Evolutionary conservation across 2,797 vertebrate species (phyloP).

Genomic region (Argyrosomus regius): DNA sequence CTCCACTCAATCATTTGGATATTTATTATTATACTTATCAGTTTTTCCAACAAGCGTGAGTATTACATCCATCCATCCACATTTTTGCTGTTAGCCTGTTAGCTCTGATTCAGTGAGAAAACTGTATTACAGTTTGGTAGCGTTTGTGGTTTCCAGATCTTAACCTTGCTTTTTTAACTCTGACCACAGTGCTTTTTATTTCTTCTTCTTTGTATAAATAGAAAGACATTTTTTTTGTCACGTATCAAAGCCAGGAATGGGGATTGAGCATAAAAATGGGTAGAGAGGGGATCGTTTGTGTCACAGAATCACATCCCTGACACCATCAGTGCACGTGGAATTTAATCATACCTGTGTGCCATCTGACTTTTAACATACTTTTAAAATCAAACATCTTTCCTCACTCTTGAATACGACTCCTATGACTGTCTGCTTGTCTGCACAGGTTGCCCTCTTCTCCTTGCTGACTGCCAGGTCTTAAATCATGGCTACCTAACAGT

Average conservation of each 20-base stretch:
- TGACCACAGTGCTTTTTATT: not conserved
- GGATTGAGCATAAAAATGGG: not conserved
- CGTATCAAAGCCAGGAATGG: not conserved
- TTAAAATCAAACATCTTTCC: not conserved
- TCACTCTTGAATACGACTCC: not conserved
- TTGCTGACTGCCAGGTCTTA: not conserved
- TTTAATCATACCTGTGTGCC: not conserved
- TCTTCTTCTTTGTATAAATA: not conserved
- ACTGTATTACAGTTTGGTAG: not conserved
- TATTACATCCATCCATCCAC: conserved; percentile 10
- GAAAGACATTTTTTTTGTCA: not conserved
- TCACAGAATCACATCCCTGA: not conserved
- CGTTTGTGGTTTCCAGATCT: conserved; percentile 1
- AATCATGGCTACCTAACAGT: conserved; percentile 67
- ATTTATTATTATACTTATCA: conserved; percentile 60
- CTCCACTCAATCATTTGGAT: conserved; percentile 42
- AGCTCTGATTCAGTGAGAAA: not conserved
- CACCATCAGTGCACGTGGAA: not conserved
- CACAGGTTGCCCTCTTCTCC: conserved; percentile 46
- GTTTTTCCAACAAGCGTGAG: conserved; percentile 73
- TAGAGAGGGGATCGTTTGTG: not conserved
- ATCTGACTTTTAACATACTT: not conserved
- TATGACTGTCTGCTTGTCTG: not conserved
- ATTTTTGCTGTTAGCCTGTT: not conserved
- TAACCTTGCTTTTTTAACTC: not conserved